phyloP scores from a whole-genome alignment of 53 echinoderm and acorn worm species.

The Hippasteria phrygiana region DNA sequence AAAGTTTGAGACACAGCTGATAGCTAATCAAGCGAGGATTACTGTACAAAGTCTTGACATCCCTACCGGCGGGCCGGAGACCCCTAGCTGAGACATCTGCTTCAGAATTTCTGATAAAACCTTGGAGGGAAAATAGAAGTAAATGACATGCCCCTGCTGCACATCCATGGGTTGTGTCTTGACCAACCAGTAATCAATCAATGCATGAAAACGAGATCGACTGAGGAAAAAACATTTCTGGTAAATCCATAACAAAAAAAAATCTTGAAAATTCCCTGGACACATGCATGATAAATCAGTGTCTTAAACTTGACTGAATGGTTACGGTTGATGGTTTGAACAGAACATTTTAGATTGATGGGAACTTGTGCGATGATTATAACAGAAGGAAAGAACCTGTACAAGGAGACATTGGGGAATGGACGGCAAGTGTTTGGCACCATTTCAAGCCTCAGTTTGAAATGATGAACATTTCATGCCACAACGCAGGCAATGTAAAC shows the following conservation, averaged over 20 bases:
- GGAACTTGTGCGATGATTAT: background rate
- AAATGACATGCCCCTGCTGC: background rate
- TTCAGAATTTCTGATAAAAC: slow-evolving; percentile 17
- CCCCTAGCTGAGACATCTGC: slow-evolving; percentile 45
- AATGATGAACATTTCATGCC: too few species aligned
- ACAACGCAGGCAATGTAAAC: too few species aligned
- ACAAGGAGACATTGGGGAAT: background rate
- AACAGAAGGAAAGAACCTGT: background rate
- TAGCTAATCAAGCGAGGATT: slow-evolving; percentile 17
- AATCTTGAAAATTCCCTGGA: slow-evolving; percentile 14
- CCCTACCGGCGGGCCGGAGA: background rate
- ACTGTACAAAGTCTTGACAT: slow-evolving; percentile 16
- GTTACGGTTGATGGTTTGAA: background rate
- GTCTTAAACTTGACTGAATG: slow-evolving; percentile 1
- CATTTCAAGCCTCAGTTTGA: too few species aligned
- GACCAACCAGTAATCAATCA: background rate
- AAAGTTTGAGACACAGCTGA: background rate
- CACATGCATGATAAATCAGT: background rate
- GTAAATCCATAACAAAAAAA: background rate
- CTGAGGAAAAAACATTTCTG: too few species aligned
- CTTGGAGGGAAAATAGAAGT: background rate
- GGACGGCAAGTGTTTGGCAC: background rate
- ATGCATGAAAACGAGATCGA: too few species aligned
- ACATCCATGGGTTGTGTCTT: background rate
- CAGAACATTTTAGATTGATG: background rate